These are phyloP conservation scores for Brachynemurus nebulosus DNA, from an alignment of 2,888 invertebrate genomes.

Conservation along the genomic window DNA sequence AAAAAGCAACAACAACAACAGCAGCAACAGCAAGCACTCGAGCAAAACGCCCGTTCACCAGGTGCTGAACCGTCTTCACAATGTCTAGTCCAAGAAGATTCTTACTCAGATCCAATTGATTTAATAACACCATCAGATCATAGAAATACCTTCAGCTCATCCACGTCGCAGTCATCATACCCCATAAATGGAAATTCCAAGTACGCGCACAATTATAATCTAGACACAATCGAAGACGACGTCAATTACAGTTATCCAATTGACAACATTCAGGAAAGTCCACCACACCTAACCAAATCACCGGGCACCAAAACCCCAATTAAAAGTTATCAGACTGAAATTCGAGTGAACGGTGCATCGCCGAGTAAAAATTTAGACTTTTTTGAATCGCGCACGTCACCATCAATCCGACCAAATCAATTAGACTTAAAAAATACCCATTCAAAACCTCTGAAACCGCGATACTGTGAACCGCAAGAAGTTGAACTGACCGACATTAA, in stretches of 20 bases:
- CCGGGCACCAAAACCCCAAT: neutral
- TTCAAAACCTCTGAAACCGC: neutral
- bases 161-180: constrained; percentile 25
- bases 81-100: constrained; percentile 29
- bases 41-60: constrained; percentile 32
- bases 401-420: constrained; percentile 1
- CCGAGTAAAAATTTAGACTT: neutral
- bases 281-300: neutral
- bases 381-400: neutral
- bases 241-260: constrained; percentile 31
- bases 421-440: neutral
- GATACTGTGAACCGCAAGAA: neutral
- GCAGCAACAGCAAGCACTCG: constrained; percentile 24
- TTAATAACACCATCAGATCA: constrained; percentile 29
- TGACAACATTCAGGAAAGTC: constrained; percentile 20
- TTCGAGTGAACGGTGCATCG: neutral
- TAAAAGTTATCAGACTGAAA: constrained; percentile 3
- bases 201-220: constrained; percentile 25
- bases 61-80: constrained; percentile 27
- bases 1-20: constrained; percentile 32
- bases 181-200: constrained; percentile 10
- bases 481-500: too few species aligned
- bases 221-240: constrained; percentile 28
- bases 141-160: constrained; percentile 18
- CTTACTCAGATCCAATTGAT: constrained; percentile 41